Percentiles rank a stretch among this genome's conserved stretches.
phyloP scores from a whole-genome alignment of 2,113 vertebrate genomes.

The Peucedramus taeniatus region DNA sequence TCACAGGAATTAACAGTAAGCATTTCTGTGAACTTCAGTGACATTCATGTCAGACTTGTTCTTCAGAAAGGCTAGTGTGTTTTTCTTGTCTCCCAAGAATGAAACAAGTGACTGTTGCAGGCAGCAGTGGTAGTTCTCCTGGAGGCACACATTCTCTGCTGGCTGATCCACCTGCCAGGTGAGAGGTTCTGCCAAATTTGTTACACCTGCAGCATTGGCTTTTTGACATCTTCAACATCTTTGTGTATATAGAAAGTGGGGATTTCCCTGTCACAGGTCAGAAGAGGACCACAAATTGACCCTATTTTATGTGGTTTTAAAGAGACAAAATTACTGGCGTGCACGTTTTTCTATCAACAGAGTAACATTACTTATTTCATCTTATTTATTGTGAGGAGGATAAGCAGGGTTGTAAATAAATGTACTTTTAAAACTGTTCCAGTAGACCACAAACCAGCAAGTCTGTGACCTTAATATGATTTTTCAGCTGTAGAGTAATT shows the following conservation, averaged over 20 bases:
- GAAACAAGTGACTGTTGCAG: background rate
- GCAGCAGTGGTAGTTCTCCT: background rate
- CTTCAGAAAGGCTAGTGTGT: background rate
- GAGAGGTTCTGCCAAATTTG: background rate
- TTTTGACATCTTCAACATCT: background rate
- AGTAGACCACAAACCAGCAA: background rate
- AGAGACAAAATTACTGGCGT: background rate
- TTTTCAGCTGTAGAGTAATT: background rate
- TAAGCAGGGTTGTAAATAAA: background rate
- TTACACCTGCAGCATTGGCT: background rate
- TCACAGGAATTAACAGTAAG: background rate
- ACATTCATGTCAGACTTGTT: background rate
- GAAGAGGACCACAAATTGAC: background rate
- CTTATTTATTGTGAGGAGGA: background rate
- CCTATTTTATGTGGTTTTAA: background rate
- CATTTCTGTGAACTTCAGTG: background rate
- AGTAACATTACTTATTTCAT: background rate
- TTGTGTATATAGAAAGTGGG: background rate
- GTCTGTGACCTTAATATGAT: background rate
- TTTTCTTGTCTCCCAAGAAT: background rate
- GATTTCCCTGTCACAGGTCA: background rate
- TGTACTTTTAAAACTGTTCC: background rate
- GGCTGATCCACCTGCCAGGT: background rate
- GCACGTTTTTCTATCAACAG: background rate
- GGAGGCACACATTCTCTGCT: background rate